Evolutionary conservation across 1,140 invertebrate genomes (phyloP).

Genomic region (Dendroctonus ponderosae): DNA sequence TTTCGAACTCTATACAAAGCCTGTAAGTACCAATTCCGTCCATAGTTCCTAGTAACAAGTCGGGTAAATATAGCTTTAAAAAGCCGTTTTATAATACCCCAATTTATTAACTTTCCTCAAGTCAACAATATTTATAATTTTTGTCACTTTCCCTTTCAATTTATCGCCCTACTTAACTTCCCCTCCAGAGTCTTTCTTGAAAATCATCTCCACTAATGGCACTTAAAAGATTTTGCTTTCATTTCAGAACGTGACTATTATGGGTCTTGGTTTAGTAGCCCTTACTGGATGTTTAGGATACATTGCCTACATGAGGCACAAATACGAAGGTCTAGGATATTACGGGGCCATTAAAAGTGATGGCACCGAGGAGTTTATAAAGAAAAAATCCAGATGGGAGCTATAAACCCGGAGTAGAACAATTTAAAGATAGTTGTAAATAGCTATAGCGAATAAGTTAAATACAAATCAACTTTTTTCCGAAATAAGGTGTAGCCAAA

Average conservation of each 20-base stretch:
- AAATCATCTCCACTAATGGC: neutral
- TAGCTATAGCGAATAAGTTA: no score
- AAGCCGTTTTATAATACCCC: neutral
- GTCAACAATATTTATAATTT: neutral
- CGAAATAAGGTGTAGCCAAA: no score
- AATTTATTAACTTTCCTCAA: neutral
- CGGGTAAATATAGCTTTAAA: neutral
- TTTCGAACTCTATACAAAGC: conserved; percentile 80
- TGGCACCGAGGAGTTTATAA: conserved; percentile 69
- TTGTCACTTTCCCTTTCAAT: neutral
- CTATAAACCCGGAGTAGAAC: conserved; percentile 2
- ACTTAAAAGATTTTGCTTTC: conserved; percentile 27
- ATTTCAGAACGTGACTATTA: conserved; percentile 77
- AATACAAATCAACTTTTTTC: no score
- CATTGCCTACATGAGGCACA: conserved; percentile 75
- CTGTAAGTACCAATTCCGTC: conserved; percentile 59
- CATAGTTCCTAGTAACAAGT: neutral
- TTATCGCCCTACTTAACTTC: neutral
- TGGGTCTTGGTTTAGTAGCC: conserved; percentile 70
- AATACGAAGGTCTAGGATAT: conserved; percentile 73
- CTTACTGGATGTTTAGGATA: conserved; percentile 66
- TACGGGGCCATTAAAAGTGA: conserved; percentile 73
- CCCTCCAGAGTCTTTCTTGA: neutral
- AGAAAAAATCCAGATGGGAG: conserved; percentile 78
- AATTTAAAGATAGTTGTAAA: no score